Percentiles rank a stretch among this genome's conserved stretches.
Conservation (phyloP, 2,888 invertebrate genomes). For the Chaitophorus viminalis region DNA sequence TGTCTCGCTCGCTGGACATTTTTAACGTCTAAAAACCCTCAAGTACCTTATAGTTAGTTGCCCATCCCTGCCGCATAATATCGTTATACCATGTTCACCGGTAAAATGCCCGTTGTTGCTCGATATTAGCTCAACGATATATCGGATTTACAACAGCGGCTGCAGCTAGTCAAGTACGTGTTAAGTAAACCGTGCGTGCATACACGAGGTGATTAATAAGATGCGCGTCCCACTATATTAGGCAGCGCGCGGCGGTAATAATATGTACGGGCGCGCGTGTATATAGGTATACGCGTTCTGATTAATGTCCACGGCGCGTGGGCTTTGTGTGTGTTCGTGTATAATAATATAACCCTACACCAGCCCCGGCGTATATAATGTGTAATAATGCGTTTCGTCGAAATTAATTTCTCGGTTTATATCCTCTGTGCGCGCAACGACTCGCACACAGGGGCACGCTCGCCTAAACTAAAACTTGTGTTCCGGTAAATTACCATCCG, state of each 20-base stretch:
- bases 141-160: background rate
- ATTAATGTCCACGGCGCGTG: slow-evolving; percentile 28
- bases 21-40: too few relatives aligned
- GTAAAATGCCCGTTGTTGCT: background rate
- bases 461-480: slow-evolving; percentile 3
- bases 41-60: too few relatives aligned
- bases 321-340: background rate
- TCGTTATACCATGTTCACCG: too few relatives aligned
- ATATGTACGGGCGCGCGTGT: background rate
- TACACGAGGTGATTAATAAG: slow-evolving; percentile 9
- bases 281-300: background rate
- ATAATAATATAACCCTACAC: background rate
- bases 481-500: slow-evolving; percentile 1
- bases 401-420: slow-evolving; percentile 30
- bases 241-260: background rate
- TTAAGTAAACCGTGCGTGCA: background rate
- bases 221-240: background rate
- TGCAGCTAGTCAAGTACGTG: background rate
- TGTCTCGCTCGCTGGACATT: too few relatives aligned
- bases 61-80: too few relatives aligned
- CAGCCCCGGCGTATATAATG: background rate
- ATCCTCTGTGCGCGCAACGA: background rate
- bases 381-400: slow-evolving; percentile 6
- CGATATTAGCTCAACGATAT: background rate
- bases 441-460: too few relatives aligned